Evolutionary conservation across 2,113 vertebrate genomes (phyloP).

Genomic region (Acrocephalus arundinaceus): DNA sequence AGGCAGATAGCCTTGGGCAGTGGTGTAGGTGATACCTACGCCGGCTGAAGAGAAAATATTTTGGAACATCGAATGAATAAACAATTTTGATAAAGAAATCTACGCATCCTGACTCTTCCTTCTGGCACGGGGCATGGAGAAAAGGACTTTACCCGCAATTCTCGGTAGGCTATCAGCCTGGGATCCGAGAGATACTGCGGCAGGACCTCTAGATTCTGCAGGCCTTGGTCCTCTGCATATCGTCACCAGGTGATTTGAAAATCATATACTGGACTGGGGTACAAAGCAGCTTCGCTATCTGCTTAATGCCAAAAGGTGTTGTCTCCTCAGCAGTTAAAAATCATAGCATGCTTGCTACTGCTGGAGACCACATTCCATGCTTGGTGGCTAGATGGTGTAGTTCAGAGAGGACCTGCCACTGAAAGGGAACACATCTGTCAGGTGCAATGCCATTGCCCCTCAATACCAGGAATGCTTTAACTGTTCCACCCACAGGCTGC

Average conservation of each 20-base stretch:
- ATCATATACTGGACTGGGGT: not conserved
- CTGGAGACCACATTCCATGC: not conserved
- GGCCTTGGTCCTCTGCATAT: not conserved
- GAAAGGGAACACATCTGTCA: not conserved
- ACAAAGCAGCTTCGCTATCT: not conserved
- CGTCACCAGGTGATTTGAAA: not conserved
- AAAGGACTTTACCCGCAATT: no score
- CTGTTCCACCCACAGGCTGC: not conserved
- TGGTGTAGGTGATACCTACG: no score
- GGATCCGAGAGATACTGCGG: no score
- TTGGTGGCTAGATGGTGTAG: not conserved
- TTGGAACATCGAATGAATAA: no score
- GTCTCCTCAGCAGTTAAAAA: not conserved
- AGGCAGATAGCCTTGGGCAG: no score
- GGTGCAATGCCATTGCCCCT: not conserved
- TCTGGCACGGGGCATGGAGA: no score
- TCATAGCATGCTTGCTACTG: not conserved
- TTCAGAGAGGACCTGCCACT: not conserved
- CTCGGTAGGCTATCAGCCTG: no score
- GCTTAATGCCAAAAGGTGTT: not conserved
- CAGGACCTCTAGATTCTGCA: not conserved
- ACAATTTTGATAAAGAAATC: no score
- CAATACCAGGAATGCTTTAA: not conserved
- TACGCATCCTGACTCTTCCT: no score
- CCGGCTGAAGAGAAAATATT: no score